Base-by-base conservation (phyloP, 2,888 invertebrate genomes). In the Lochmaea capreae region DNA sequence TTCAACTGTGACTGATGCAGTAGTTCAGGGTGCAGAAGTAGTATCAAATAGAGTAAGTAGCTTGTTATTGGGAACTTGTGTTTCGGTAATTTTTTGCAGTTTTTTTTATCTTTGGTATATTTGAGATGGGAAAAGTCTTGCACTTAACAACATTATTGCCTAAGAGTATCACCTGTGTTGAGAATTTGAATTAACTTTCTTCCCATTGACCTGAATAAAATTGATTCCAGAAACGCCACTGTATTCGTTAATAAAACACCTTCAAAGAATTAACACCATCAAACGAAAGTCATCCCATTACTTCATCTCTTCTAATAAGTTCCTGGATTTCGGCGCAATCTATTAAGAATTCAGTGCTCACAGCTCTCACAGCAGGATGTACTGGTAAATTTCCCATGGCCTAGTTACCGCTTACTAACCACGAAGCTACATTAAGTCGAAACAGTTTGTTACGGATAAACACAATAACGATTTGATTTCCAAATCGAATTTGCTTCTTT, bases 1-100 rank as follows among this genome's bases (percentile, higher is more conserved):
- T 87, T 90, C 93, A 82, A 94, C 95, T 75, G 91, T 97, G 81
- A 93, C 96, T 82, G 96, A 97, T 79, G 94, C 97, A 33, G 93
- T 97, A 84, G 91, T 94, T 82, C 95, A 96, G 86, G 95, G 95
- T 81, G 94, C 96, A 73, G 93, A 95, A 88, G 92, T 95, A 80
- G 91, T 97, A 83, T 91, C 94, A 77, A 91, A 92, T 80, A 94
- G 95, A 91, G 96, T 96, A 90, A 90, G 90, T 88, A 68, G 42
- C 16, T 39, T 10, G 26, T 22, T 59, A 5, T 26, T 26, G 26
- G 26, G 3, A 4, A 4, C 26, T 26, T 26, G 2, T 33, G 26
- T 4, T 33, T 33, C 26, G 4, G 26, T 33, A 33, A 33, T 33
- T 33, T 33, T 33, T 2, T 33, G 4, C 26, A 33, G 3, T 4